These are phyloP conservation scores for Halcyon malimbica DNA, from an alignment of 2,113 vertebrate species.

Conservation along the genomic window DNA sequence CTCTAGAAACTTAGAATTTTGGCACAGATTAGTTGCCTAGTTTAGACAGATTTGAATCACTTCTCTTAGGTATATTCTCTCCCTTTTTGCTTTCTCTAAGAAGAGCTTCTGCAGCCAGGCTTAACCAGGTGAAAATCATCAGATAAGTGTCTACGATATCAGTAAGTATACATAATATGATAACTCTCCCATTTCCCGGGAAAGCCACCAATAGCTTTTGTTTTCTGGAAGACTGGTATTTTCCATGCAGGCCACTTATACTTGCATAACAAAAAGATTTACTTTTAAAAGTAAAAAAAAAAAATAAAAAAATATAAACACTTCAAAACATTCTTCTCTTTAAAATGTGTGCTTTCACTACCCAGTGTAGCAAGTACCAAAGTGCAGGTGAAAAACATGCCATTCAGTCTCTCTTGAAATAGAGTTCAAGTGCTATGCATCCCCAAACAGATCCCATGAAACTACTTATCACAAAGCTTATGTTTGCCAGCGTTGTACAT, in stretches of 20 bases:
- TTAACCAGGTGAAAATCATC: neutral
- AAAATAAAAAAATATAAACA: neutral
- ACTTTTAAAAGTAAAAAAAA: neutral
- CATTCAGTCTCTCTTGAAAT: neutral
- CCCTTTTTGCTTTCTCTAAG: neutral
- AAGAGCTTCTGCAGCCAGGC: neutral
- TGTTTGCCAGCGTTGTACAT: neutral
- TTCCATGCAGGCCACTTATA: neutral
- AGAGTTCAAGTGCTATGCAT: neutral
- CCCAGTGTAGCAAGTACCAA: neutral
- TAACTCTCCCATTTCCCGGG: neutral
- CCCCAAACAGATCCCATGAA: neutral
- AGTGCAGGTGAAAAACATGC: neutral
- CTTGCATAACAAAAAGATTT: neutral
- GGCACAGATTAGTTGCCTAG: neutral
- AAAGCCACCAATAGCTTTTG: neutral
- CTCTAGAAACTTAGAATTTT: neutral
- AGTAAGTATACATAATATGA: neutral
- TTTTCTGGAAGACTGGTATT: neutral
- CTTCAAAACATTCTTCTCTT: neutral
- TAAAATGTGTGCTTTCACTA: neutral
- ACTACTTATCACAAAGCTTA: neutral
- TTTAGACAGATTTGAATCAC: neutral
- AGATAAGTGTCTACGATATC: neutral
- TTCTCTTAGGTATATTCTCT: neutral